Percentiles rank a stretch among this genome's conserved stretches.
These are phyloP conservation scores for Tipula confusa DNA, from an alignment of 2,888 invertebrate species.

Conservation along the genomic window DNA sequence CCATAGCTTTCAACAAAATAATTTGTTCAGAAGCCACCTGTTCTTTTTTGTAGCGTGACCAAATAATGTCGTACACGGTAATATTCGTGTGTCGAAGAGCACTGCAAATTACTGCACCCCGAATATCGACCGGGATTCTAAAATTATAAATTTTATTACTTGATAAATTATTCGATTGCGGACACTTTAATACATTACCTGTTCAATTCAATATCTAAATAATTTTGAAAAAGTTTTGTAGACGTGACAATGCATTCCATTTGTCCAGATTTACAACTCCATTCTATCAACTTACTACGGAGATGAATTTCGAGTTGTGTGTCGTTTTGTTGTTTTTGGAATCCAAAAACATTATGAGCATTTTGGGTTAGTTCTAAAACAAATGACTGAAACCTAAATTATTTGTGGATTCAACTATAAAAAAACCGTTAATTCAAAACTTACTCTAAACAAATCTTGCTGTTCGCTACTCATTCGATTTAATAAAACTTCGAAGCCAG, in stretches of 20 bases:
- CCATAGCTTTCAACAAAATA: constrained; percentile 60
- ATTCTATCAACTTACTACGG: constrained; percentile 56
- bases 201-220: constrained; percentile 27
- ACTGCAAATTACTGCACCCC: constrained; percentile 69
- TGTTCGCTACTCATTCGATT: constrained; percentile 36
- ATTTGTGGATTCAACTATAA: background rate
- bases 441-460: constrained; percentile 34
- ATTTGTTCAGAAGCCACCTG: constrained; percentile 67
- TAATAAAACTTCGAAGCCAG: constrained; percentile 47
- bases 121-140: constrained; percentile 60
- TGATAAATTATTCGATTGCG: background rate
- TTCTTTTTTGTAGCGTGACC: constrained; percentile 56
- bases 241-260: constrained; percentile 55
- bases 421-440: background rate
- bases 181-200: background rate
- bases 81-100: constrained; percentile 59
- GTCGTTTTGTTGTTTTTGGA: constrained; percentile 48
- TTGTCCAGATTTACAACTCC: constrained; percentile 62
- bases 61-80: constrained; percentile 62
- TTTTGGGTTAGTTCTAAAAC: constrained; percentile 51
- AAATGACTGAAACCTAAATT: constrained; percentile 47
- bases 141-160: too few relatives aligned
- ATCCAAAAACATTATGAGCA: constrained; percentile 53
- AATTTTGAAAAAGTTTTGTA: constrained; percentile 45
- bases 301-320: constrained; percentile 56